Percentiles rank a stretch among this genome's conserved stretches.
Conservation (phyloP, 2,797 vertebrate species). For the Phoxinus dragarum region DNA sequence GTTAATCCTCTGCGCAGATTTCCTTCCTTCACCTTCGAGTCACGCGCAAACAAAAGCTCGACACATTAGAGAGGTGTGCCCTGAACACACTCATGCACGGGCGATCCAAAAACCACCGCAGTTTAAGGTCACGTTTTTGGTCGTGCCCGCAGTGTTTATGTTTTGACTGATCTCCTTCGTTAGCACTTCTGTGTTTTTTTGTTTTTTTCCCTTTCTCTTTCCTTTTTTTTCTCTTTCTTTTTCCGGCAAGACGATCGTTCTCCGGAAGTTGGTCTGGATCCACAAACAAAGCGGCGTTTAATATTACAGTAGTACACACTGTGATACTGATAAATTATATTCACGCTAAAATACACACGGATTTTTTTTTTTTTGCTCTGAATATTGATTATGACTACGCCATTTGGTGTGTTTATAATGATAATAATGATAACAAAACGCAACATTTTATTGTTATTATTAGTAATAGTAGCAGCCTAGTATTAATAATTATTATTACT, state of each 20-base stretch:
- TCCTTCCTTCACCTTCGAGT: conserved; percentile 60
- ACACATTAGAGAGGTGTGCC: conserved; percentile 65
- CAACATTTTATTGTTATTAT: not conserved
- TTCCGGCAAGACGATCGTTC: conserved; percentile 69
- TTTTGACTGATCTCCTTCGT: conserved; percentile 75
- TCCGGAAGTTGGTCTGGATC: conserved; percentile 62
- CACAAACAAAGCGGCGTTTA: conserved; percentile 32
- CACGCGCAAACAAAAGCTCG: conserved; percentile 49
- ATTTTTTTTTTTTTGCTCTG: not conserved
- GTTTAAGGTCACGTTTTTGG: conserved; percentile 45
- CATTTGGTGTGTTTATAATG: not conserved
- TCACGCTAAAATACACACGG: not conserved
- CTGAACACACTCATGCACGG: conserved; percentile 2
- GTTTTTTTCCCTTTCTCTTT: conserved; percentile 21
- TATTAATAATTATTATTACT: not conserved
- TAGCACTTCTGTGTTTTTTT: conserved; percentile 33
- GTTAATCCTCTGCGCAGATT: conserved; percentile 75
- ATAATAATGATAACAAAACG: not conserved
- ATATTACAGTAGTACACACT: not conserved
- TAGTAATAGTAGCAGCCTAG: not conserved
- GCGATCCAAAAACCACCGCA: conserved; percentile 4
- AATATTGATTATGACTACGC: not conserved
- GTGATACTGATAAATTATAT: not conserved
- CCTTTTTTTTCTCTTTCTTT: conserved; percentile 54
- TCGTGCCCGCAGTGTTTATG: conserved; percentile 75